Conservation (phyloP, 2,888 invertebrate genomes). For the Heliconius hortense region DNA sequence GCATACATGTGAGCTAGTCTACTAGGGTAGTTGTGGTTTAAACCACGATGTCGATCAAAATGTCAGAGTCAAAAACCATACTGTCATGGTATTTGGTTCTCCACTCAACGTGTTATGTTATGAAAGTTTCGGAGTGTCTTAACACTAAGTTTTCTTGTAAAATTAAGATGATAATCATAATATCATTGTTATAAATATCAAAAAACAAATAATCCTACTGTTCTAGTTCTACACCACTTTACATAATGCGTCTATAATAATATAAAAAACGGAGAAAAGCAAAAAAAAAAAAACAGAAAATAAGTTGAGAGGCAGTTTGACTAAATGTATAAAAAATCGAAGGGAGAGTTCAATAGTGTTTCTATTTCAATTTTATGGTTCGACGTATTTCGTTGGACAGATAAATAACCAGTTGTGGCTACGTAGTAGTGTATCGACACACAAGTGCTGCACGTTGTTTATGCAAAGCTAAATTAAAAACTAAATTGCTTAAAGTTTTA, state of each 20-base stretch:
- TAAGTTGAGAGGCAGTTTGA: background rate
- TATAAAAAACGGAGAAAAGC: too few relatives aligned
- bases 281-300: too few relatives aligned
- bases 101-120: too few relatives aligned
- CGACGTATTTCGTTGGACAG: background rate
- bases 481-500: background rate
- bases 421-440: conserved; percentile 9
- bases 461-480: too few relatives aligned
- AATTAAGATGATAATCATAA: too few relatives aligned
- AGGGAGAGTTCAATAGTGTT: background rate
- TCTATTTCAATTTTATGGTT: conserved; percentile 6
- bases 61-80: background rate
- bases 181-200: too few relatives aligned
- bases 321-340: background rate
- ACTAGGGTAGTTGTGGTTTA: background rate
- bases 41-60: background rate
- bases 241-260: too few relatives aligned
- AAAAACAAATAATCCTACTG: too few relatives aligned
- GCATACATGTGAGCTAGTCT: background rate
- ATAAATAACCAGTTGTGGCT: conserved; percentile 2
- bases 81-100: too few relatives aligned
- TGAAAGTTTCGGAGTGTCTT: too few relatives aligned
- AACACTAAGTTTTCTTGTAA: too few relatives aligned
- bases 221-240: too few relatives aligned
- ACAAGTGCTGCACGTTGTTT: conserved; percentile 1